Conservation (phyloP, 2,797 vertebrate species). For the Pyrocephalus nanus region DNA sequence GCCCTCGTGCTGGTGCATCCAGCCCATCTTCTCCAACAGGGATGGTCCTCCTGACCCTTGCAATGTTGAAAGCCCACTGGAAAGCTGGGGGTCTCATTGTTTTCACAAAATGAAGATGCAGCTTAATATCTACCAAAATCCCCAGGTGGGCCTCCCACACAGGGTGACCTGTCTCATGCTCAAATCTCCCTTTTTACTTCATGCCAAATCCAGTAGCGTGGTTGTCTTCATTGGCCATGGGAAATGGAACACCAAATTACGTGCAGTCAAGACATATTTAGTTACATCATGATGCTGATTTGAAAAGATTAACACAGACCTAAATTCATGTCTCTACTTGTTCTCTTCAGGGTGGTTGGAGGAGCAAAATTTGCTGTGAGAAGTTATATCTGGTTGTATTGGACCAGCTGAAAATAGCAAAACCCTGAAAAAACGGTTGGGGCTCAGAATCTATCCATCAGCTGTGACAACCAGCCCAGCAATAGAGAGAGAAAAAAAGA, state of each 20-base stretch:
- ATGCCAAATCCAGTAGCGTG: background rate
- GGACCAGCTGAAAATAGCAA: background rate
- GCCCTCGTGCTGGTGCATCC: background rate
- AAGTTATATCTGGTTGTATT: background rate
- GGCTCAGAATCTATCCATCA: background rate
- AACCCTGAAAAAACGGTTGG: background rate
- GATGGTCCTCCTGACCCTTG: accelerated
- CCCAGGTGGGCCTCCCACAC: background rate
- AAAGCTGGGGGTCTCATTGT: background rate
- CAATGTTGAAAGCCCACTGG: background rate
- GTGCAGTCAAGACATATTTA: background rate
- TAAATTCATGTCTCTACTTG: background rate
- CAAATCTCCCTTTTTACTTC: background rate
- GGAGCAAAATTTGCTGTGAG: background rate
- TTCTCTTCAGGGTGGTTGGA: background rate
- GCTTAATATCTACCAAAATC: background rate
- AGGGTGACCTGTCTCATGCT: background rate
- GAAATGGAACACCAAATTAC: background rate
- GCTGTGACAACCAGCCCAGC: background rate
- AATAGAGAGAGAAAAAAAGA: background rate
- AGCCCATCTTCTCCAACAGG: background rate
- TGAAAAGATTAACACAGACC: background rate
- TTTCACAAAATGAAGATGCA: background rate
- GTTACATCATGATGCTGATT: background rate
- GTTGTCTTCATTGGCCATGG: background rate